Evolutionary conservation across 37 sponge, comb jelly and placozoan genomes (phyloP).

Genomic region (Ephydatia muelleri): DNA sequence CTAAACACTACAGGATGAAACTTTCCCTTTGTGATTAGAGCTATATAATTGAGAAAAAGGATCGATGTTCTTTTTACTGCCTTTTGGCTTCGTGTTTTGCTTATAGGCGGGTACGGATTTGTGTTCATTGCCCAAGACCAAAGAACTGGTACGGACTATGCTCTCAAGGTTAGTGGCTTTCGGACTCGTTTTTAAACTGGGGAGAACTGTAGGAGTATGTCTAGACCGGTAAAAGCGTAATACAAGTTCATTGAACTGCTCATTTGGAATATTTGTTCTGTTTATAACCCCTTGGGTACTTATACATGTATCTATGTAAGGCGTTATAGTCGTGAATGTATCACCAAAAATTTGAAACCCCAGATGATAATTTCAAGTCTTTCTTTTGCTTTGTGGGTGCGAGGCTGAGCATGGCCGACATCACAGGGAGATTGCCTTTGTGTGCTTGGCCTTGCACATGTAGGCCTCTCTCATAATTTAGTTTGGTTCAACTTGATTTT

Average conservation of each 20-base stretch:
- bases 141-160: conserved; percentile 71
- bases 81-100: neutral
- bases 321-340: no score
- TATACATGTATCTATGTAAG: no score
- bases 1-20: no score
- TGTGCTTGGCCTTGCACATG: no score
- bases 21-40: neutral
- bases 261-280: neutral
- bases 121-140: conserved; percentile 83
- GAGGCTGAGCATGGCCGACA: no score
- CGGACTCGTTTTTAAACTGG: neutral
- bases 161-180: conserved; percentile 64
- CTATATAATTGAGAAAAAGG: neutral
- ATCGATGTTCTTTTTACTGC: neutral
- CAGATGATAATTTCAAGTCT: no score
- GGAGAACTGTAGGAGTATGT: neutral
- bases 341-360: no score
- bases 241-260: neutral
- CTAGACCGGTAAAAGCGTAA: neutral
- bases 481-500: neutral
- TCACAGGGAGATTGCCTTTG: no score
- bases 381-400: no score
- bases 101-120: conserved; percentile 85
- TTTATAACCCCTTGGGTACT: neutral
- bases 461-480: neutral